These are phyloP conservation scores for Cotesia glomerata DNA, from an alignment of 1,140 invertebrate species.

Conservation along the genomic window DNA sequence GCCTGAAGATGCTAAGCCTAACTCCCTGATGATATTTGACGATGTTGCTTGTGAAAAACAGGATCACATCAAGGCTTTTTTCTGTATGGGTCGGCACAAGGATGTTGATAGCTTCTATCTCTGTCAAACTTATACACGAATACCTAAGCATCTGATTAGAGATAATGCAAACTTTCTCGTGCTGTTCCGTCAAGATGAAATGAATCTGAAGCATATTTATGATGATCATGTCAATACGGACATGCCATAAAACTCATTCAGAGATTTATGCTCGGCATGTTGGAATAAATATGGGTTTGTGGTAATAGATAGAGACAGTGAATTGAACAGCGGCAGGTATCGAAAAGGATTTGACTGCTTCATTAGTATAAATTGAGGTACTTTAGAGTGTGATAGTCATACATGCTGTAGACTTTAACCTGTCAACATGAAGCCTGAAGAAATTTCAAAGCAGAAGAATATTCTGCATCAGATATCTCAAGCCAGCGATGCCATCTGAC, in stretches of 20 bases:
- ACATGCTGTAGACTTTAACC: neutral
- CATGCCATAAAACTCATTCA: constrained; percentile 12
- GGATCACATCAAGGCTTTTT: too few relatives aligned
- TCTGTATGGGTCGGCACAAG: too few relatives aligned
- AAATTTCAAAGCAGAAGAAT: constrained; percentile 14
- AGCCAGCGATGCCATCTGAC: constrained; percentile 31
- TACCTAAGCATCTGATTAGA: neutral
- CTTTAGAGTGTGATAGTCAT: neutral
- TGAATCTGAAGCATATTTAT: neutral
- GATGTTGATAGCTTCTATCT: too few relatives aligned
- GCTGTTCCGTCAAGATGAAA: constrained; percentile 18
- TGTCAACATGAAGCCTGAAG: constrained; percentile 16
- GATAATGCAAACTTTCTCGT: constrained; percentile 10
- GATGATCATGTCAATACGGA: neutral
- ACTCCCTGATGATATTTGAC: too few relatives aligned
- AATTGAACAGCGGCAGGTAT: neutral
- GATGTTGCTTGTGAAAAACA: too few relatives aligned
- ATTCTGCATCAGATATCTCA: constrained; percentile 27
- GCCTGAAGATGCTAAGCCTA: too few relatives aligned
- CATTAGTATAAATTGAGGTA: constrained; percentile 14
- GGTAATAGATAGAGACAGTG: constrained; percentile 39
- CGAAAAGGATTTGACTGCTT: constrained; percentile 22
- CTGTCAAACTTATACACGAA: neutral
- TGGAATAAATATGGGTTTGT: constrained; percentile 8
- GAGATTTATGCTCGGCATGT: neutral